phyloP scores from a whole-genome alignment of 23 tunicate genomes.

The Ascidia mentula region DNA sequence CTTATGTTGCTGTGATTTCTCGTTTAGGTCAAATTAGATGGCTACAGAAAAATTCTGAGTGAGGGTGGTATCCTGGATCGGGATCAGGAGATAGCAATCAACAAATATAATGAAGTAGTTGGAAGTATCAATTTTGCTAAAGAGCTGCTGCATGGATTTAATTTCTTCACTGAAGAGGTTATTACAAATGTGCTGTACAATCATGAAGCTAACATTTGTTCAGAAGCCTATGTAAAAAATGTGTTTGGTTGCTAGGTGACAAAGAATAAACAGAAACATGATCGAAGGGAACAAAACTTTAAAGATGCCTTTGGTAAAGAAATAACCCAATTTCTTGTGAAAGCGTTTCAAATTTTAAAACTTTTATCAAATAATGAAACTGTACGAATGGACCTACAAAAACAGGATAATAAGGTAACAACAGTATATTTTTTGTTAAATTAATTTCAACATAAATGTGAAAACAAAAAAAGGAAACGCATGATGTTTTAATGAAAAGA shows the following conservation, averaged over 20 bases:
- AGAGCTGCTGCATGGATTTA: conserved; percentile 30
- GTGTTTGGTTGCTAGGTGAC: no score
- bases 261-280: not conserved
- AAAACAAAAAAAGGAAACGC: no score
- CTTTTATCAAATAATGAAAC: not conserved
- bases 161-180: not conserved
- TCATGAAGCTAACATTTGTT: no score
- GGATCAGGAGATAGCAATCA: conserved; percentile 52
- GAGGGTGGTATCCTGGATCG: conserved; percentile 52
- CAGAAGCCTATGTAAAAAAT: no score
- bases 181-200: not conserved
- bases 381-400: not conserved
- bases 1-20: not conserved
- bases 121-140: conserved; percentile 78
- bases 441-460: no score
- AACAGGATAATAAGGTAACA: not conserved
- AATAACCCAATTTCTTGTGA: not conserved
- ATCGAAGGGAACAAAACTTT: not conserved
- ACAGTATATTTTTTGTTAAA: no score
- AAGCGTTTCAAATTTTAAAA: not conserved
- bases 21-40: conserved; percentile 67
- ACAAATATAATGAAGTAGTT: conserved; percentile 66
- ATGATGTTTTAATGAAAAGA: no score
- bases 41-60: conserved; percentile 51
- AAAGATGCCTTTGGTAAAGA: not conserved